Base-by-base conservation (phyloP, 2,113 vertebrate species). In the Antechinus flavipes region DNA sequence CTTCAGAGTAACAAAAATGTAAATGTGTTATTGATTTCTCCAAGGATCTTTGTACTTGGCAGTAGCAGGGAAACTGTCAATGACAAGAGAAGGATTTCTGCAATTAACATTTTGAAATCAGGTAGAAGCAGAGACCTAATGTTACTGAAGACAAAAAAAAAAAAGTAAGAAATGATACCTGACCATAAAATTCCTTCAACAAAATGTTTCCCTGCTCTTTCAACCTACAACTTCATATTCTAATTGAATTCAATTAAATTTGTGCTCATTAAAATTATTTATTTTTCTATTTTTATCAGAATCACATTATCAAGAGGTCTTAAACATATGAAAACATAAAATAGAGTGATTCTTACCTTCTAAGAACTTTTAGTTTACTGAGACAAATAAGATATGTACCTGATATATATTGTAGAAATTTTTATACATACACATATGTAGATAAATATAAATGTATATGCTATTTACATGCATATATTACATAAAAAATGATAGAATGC, bases 1-100 rank as follows among this genome's bases (percentile, higher is more conserved):
- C 30, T 26, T 46, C 9, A 95, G 58, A 93, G 90, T 97, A 93
- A 94, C 30, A 22, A 94, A 94, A 96, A 91, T 91, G 54, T 89
- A 91, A 98, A 96, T 95, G 11, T 3, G 56, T 91, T 97, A 96
- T 94, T 93, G 93, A 97, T 95, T 47, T 96, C 68, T 96, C 53
- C 76, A 91, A 26, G 0, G 10, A 91, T 46, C 94, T 96, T 89
- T 92, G 89, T 8, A 94, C 93, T 94, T 92, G 89, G 5, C 49
- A 94, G 22, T 30, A 92, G 91, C 93, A 89, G 16, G 4, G 92
- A 97, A 95, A 90, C 61, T 76, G 5, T 10, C 61, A 14, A 42
- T 91, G 55, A 91, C 4, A 54, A 24, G 0, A 93, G 30, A 27
- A 95, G 93, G 26, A 94, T 55, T 93, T n/a, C 92, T 3, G 52